Conservation (phyloP, 2,113 vertebrate genomes). For the Hippopotamus amphibius region DNA sequence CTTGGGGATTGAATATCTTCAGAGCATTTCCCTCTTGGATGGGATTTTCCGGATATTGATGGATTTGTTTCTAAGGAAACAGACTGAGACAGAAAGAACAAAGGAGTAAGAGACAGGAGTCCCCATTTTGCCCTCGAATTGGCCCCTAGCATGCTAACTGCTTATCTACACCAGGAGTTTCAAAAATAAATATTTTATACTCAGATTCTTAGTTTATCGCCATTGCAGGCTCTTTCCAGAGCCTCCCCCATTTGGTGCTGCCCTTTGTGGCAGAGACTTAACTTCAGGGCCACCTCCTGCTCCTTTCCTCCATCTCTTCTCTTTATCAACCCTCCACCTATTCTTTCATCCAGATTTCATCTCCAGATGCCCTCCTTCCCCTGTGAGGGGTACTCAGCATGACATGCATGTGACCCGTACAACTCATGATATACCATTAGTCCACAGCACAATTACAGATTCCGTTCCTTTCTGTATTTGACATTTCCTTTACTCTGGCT, state of each 20-base stretch:
- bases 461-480: constrained; percentile 43
- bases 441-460: constrained; percentile 50
- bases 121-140: constrained; percentile 32
- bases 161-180: background rate
- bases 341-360: constrained; percentile 54
- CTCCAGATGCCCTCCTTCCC: constrained; percentile 44
- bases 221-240: background rate
- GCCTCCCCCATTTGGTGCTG: background rate
- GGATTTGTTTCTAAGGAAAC: constrained; percentile 67
- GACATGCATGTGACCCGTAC: background rate
- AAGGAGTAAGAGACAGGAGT: constrained; percentile 50
- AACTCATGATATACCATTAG: constrained; percentile 30
- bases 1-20: constrained; percentile 65
- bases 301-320: constrained; percentile 40
- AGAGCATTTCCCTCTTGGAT: constrained; percentile 50
- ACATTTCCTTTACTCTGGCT: constrained; percentile 43
- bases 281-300: constrained; percentile 48
- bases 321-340: constrained; percentile 36
- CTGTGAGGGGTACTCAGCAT: constrained; percentile 4
- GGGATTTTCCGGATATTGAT: constrained; percentile 52
- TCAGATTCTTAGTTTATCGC: constrained; percentile 48
- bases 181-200: constrained; percentile 53
- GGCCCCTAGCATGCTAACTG: background rate
- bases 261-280: constrained; percentile 37
- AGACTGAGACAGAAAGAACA: constrained; percentile 53